Conservation (phyloP, 2,113 vertebrate genomes). For the Zosterops borbonicus region DNA sequence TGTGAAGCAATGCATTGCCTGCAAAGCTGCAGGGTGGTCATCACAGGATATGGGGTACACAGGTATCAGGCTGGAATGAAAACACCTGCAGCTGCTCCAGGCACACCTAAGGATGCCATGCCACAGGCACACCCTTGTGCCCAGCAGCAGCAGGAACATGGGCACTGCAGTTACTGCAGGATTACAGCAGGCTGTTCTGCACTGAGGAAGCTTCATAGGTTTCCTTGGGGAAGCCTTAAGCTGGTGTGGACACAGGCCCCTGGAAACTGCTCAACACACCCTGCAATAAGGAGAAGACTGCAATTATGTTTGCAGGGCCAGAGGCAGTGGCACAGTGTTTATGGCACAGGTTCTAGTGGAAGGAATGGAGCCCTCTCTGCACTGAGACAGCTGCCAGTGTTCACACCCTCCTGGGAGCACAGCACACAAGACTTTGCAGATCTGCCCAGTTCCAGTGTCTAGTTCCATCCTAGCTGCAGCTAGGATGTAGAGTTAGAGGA, state of each 20-base stretch:
- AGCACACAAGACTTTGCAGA: neutral
- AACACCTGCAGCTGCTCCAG: neutral
- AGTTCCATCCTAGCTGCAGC: neutral
- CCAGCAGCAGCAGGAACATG: neutral
- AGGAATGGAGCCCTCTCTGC: neutral
- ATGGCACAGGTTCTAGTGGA: neutral
- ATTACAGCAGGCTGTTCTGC: neutral
- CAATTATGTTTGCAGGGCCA: neutral
- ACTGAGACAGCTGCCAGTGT: fast-evolving
- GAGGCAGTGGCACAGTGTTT: neutral
- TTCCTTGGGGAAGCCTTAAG: neutral
- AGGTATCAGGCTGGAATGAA: neutral
- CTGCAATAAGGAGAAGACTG: neutral
- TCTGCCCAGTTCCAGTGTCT: neutral
- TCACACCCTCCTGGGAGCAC: neutral
- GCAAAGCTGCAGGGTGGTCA: neutral
- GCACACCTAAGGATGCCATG: neutral
- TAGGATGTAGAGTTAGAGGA: neutral
- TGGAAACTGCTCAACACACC: neutral
- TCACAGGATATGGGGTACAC: neutral
- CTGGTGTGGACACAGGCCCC: neutral
- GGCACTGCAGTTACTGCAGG: neutral
- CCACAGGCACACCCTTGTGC: neutral
- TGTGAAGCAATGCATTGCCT: neutral
- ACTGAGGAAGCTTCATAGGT: neutral